Evolutionary conservation across 2,888 invertebrate species (phyloP).

Genomic region (Papilio protenor): DNA sequence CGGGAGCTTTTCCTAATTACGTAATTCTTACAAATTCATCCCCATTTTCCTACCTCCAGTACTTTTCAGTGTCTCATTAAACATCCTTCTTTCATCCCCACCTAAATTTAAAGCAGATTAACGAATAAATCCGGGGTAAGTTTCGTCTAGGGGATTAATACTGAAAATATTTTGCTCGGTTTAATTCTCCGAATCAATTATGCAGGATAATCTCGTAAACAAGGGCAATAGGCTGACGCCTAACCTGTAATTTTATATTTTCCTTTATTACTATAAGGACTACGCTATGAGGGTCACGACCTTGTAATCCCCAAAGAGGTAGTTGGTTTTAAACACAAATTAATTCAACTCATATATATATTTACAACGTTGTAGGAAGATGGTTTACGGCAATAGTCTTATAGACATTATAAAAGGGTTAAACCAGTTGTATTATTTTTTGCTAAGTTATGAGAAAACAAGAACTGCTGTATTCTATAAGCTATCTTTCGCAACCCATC

Average conservation of each 20-base stretch:
- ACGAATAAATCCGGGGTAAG: conserved; percentile 38
- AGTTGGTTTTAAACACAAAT: neutral
- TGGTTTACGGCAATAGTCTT: neutral
- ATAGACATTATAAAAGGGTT: no score
- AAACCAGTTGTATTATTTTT: no score
- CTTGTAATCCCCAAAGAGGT: conserved; percentile 5
- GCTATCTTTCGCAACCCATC: conserved; percentile 3
- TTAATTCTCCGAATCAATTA: conserved; percentile 39
- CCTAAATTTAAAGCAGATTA: conserved; percentile 41
- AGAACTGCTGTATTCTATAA: neutral
- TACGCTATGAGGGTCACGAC: neutral
- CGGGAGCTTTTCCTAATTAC: conserved; percentile 25
- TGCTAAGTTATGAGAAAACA: neutral
- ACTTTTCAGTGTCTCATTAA: conserved; percentile 37
- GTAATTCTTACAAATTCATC: conserved; percentile 38
- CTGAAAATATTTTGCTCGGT: conserved; percentile 36
- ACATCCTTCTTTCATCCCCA: conserved; percentile 29
- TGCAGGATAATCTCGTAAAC: conserved; percentile 38
- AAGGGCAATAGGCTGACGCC: conserved; percentile 31
- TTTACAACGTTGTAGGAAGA: neutral
- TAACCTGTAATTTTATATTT: conserved; percentile 22
- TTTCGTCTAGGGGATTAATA: conserved; percentile 39
- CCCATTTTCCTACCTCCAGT: conserved; percentile 6
- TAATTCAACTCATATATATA: neutral
- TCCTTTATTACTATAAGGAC: neutral